Percentiles rank a stretch among this genome's conserved stretches.
phyloP scores from a whole-genome alignment of 2,113 vertebrate genomes.

The Carassius auratus region DNA sequence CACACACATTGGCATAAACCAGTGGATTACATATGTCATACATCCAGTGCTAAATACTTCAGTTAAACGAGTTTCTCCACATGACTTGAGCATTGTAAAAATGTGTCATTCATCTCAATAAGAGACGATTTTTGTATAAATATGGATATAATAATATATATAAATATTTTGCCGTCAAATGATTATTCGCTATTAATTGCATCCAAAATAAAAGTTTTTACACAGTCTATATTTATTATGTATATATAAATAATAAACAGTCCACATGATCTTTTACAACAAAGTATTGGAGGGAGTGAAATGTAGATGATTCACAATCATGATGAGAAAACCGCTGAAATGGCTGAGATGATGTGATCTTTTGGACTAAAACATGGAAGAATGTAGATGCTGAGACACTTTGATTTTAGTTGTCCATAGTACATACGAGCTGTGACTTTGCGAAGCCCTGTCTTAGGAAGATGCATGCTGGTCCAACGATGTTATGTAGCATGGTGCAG shows the following conservation, averaged over 20 bases:
- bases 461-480: conserved; percentile 82
- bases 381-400: conserved; percentile 4
- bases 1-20: background rate
- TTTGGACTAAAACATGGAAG: background rate
- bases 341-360: background rate
- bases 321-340: conserved; percentile 44
- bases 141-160: no score
- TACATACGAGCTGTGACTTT: conserved; percentile 75
- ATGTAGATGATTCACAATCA: conserved; percentile 5
- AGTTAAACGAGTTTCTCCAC: background rate
- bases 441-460: conserved; percentile 83
- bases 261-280: background rate
- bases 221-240: no score
- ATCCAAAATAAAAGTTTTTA: no score
- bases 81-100: background rate
- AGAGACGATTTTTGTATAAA: no score
- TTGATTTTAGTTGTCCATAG: conserved; percentile 15
- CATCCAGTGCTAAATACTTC: conserved; percentile 8
- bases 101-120: background rate
- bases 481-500: conserved; percentile 77
- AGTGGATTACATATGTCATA: conserved; percentile 34
- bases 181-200: no score
- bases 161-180: no score
- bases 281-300: conserved; percentile 4
- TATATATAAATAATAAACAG: no score